phyloP scores from a whole-genome alignment of 2,113 vertebrate species.

The Thunnus thynnus region DNA sequence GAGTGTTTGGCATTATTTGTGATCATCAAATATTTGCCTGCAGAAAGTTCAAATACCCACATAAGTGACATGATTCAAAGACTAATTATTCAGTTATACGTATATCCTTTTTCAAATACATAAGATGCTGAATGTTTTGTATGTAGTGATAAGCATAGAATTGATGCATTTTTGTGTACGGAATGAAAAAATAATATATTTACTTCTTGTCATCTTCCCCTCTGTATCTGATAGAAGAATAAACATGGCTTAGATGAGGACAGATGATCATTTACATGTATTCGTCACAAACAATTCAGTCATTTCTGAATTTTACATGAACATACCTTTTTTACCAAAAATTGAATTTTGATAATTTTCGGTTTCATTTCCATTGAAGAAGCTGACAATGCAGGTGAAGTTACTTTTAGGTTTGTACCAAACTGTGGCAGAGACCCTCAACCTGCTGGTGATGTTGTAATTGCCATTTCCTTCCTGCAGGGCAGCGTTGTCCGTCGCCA shows the following conservation, averaged over 20 bases:
- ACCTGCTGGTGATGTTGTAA: slow-evolving; percentile 88
- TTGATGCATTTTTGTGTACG: not conserved
- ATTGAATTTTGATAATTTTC: accelerated
- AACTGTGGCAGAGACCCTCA: slow-evolving; percentile 75
- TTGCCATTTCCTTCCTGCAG: accelerated
- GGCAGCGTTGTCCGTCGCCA: slow-evolving; percentile 82
- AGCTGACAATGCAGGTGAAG: slow-evolving; percentile 85
- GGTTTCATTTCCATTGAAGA: not conserved
- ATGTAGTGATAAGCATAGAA: not conserved
- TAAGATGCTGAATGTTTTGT: not conserved
- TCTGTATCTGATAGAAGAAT: not conserved
- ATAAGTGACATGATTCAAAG: not conserved
- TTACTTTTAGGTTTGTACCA: slow-evolving; percentile 75
- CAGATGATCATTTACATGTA: not conserved
- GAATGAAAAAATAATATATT: not conserved
- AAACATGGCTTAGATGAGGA: slow-evolving; percentile 1
- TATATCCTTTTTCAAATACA: not conserved
- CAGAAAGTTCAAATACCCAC: not conserved
- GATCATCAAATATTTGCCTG: slow-evolving; percentile 56
- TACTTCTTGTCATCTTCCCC: not conserved
- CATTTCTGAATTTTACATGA: not conserved
- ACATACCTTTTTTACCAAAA: accelerated
- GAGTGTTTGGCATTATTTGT: slow-evolving; percentile 54
- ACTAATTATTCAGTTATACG: not conserved
- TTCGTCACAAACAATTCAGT: not conserved